Base-by-base conservation (phyloP, 2,797 vertebrate species). In the Falco concolor region DNA sequence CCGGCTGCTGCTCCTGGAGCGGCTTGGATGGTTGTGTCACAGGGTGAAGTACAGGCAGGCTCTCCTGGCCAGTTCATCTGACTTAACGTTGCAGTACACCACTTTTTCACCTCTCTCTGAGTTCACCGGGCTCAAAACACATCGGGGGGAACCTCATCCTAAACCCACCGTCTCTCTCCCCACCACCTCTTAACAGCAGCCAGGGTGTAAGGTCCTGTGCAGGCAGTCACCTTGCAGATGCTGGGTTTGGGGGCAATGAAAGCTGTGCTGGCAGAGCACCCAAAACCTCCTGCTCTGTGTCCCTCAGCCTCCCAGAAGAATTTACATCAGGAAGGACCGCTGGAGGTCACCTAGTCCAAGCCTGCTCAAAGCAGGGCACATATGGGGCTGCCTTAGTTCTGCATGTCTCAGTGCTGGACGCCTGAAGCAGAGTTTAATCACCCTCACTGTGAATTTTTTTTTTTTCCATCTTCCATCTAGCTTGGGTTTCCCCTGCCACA, bases 11-110 rank as follows among this genome's bases (percentile, higher is more conserved):
- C 63, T 76, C 50, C 75, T 12, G 67, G 13, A 60, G 21, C 36
- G 49, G 36, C 68, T 63, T 45, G 5, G 21, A 15, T 22, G 36
- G 50, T 13, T 84, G 76, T 70, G 68, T 92, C 93, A 91, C 42
- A 6, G 91, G 73, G 30, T 72, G 63, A 91, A 90, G 94, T 73
- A 67, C 85, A 69, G 12, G 5, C 69, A 23, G 49, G 30, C 24
- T 47, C 34, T 77, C 19, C 25, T 0, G 0, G 24, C 0, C 0
- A 27, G 24, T 85, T 76, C 1, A 0, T 50, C 64, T 40, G 38
- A 10, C 56, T 73, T 8, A 30, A 32, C 1, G 8, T 8, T 14
- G 47, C 64, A 70, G 9, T 54, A 50, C 17, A 24, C 16, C 1
- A 59, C 42, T 36, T 22, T 24, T 27, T 34, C 52, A 61, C 42